Percentiles rank a stretch among this genome's conserved stretches.
phyloP scores from a whole-genome alignment of 2,113 vertebrate genomes.

The Microtus montanus region DNA sequence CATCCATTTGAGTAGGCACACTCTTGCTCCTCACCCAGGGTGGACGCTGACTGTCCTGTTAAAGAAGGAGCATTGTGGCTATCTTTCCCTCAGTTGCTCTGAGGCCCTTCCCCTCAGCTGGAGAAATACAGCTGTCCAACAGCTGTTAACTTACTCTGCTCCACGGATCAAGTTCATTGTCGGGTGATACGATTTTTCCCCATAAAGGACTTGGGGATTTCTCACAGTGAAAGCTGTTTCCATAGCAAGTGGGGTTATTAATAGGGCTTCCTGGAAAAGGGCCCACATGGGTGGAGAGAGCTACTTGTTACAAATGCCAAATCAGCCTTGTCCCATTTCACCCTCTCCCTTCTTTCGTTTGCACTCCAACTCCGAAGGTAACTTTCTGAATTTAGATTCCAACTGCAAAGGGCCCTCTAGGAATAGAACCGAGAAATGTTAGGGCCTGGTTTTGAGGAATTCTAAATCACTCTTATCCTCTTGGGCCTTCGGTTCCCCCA shows the following conservation, averaged over 20 bases:
- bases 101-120: conserved; percentile 9
- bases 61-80: not conserved
- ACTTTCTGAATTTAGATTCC: conserved; percentile 65
- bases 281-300: conserved; percentile 53
- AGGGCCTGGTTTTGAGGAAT: conserved; percentile 27
- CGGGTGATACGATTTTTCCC: conserved; percentile 14
- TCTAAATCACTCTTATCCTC: conserved; percentile 57
- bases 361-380: conserved; percentile 49
- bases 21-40: conserved; percentile 3
- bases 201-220: conserved; percentile 54
- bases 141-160: conserved; percentile 58
- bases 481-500: not conserved
- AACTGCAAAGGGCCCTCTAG: conserved; percentile 30
- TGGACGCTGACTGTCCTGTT: not conserved
- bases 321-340: conserved; percentile 3
- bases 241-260: conserved; percentile 48
- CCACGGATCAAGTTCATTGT: conserved; percentile 57
- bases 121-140: conserved; percentile 58
- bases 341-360: not conserved
- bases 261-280: conserved; percentile 58
- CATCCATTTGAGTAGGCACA: not conserved
- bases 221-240: conserved; percentile 60
- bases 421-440: not conserved
- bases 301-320: conserved; percentile 36
- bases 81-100: not conserved